phyloP scores from a whole-genome alignment of 2,888 invertebrate species.

The Acleris holmiana region DNA sequence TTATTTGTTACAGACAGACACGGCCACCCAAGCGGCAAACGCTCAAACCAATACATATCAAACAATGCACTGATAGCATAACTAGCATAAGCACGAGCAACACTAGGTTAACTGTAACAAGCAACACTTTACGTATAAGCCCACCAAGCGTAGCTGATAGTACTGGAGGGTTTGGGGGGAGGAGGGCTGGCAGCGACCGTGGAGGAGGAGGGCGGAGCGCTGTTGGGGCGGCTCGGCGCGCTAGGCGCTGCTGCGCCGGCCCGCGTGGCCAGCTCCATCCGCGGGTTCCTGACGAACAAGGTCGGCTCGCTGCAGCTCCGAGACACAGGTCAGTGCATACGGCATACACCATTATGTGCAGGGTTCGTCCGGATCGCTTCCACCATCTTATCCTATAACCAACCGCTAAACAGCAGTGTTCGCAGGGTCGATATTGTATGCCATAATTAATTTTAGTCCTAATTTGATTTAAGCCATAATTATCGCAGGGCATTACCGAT shows the following conservation, averaged over 20 bases:
- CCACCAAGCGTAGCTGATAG: neutral
- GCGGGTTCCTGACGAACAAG: constrained; percentile 88
- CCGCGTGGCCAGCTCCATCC: constrained; percentile 89
- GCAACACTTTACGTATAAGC: too few species aligned
- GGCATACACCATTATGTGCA: too few species aligned
- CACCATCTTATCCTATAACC: too few species aligned
- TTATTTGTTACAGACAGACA: constrained; percentile 65
- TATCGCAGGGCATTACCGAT: too few species aligned
- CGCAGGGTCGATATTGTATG: too few species aligned
- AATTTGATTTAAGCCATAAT: too few species aligned
- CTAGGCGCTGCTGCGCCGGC: constrained; percentile 88
- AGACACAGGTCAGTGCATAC: constrained; percentile 87
- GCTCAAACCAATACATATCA: constrained; percentile 75
- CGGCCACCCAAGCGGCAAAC: constrained; percentile 67
- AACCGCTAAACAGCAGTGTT: too few species aligned
- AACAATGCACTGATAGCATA: constrained; percentile 70
- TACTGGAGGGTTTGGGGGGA: constrained; percentile 37
- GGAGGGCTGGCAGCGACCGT: constrained; percentile 58
- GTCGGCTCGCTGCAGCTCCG: constrained; percentile 87
- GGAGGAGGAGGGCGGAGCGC: constrained; percentile 84
- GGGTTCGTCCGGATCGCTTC: too few species aligned
- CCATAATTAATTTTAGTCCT: too few species aligned
- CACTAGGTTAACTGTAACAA: neutral
- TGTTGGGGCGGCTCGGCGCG: constrained; percentile 87
- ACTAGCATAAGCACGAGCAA: neutral